phyloP scores from a whole-genome alignment of 2,888 invertebrate genomes.

The Dendrolimus houi region DNA sequence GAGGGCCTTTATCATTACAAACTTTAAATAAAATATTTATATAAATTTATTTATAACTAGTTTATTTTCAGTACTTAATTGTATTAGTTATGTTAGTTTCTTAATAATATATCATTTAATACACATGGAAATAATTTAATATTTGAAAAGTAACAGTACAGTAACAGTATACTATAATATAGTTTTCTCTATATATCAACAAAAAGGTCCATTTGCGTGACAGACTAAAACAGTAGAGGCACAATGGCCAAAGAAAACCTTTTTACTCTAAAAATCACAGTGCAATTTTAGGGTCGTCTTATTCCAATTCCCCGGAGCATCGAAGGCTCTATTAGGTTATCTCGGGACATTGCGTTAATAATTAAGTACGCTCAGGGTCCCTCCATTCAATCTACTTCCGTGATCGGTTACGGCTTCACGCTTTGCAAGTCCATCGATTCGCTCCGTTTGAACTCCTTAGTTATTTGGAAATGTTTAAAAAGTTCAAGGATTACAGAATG shows the following conservation, averaged over 20 bases:
- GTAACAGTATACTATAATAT: too few relatives aligned
- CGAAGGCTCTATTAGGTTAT: neutral
- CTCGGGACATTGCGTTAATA: neutral
- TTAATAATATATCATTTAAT: too few relatives aligned
- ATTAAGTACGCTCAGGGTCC: slow-evolving; percentile 3
- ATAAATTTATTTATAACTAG: too few relatives aligned
- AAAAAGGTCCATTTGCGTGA: too few relatives aligned
- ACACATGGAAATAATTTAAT: too few relatives aligned
- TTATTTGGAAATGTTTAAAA: slow-evolving; percentile 56
- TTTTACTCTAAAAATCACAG: neutral
- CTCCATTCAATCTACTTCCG: slow-evolving; percentile 23
- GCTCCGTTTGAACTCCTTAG: slow-evolving; percentile 53
- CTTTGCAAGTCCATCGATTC: slow-evolving; percentile 46
- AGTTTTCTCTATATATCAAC: too few relatives aligned
- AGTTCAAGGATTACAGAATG: slow-evolving; percentile 44
- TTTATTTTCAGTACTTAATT: too few relatives aligned
- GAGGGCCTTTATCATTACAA: too few relatives aligned
- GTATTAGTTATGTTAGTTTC: too few relatives aligned
- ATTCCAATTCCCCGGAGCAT: neutral
- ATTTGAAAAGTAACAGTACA: too few relatives aligned
- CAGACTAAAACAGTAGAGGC: neutral
- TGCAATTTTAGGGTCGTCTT: neutral
- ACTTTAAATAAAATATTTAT: too few relatives aligned
- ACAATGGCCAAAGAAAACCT: neutral
- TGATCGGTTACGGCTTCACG: slow-evolving; percentile 51